A percentile compares a stretch with the other conserved stretches of the same genome.
phyloP scores from a whole-genome alignment of 2,113 vertebrate species.

The Sclerurus mexicanus region DNA sequence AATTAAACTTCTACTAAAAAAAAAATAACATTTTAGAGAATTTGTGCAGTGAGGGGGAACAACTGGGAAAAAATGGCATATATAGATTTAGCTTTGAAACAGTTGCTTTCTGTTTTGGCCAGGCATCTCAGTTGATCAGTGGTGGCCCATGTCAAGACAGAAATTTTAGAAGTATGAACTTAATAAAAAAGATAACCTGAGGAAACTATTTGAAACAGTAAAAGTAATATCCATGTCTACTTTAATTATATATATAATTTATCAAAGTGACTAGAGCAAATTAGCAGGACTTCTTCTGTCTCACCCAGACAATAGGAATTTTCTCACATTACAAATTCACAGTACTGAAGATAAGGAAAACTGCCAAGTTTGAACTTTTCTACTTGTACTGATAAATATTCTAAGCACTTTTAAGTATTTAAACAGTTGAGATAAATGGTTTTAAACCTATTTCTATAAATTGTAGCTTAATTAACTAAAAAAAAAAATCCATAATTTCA shows the following conservation, averaged over 20 bases:
- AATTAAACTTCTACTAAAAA: not conserved
- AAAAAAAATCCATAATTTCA: slow-evolving; percentile 56
- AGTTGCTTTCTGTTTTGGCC: not conserved
- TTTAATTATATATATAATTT: not conserved
- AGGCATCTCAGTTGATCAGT: not conserved
- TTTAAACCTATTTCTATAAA: slow-evolving; percentile 17
- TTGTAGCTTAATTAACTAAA: slow-evolving; percentile 65
- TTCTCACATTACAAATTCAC: not conserved
- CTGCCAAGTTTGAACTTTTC: not conserved
- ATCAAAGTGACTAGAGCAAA: not conserved
- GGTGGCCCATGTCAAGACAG: not conserved
- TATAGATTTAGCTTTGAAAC: not conserved
- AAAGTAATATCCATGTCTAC: not conserved
- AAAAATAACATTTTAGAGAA: not conserved
- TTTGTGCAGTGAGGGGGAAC: not conserved
- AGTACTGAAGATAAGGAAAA: not conserved
- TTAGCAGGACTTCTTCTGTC: not conserved
- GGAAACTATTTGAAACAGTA: not conserved
- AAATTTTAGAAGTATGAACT: not conserved
- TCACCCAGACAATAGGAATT: not conserved
- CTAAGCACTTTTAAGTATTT: slow-evolving; percentile 43
- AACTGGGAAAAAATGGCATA: not conserved
- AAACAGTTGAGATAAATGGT: slow-evolving; percentile 59
- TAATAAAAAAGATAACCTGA: not conserved
- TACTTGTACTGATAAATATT: not conserved